Evolutionary conservation across 2,888 invertebrate genomes (phyloP).

Genomic region (Drosophila tripunctata): DNA sequence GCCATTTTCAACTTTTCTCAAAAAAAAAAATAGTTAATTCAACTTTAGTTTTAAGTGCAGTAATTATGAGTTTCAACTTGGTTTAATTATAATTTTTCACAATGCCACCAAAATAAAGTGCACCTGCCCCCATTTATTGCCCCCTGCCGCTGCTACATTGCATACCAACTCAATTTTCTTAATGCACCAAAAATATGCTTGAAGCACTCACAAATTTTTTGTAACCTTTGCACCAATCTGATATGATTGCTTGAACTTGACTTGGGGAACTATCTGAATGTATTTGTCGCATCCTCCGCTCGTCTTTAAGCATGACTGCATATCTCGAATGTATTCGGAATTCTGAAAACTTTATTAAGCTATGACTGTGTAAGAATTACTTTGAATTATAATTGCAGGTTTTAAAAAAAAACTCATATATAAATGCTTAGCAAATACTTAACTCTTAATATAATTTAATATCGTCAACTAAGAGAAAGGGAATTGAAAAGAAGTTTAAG

Average conservation of each 20-base stretch:
- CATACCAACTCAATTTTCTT: constrained; percentile 15
- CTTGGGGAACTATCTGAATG: constrained; percentile 21
- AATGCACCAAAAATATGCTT: constrained; percentile 39
- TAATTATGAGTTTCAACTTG: constrained; percentile 58
- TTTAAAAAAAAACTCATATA: too few relatives aligned
- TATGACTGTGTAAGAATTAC: too few relatives aligned
- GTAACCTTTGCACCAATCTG: constrained; percentile 24
- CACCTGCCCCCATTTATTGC: constrained; percentile 11
- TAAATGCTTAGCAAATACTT: too few relatives aligned
- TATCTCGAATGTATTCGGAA: constrained; percentile 17
- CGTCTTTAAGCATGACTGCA: constrained; percentile 36
- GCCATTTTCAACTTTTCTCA: constrained; percentile 20
- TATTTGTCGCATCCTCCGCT: constrained; percentile 27
- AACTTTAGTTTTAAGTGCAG: constrained; percentile 58
- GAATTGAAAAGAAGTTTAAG: too few relatives aligned
- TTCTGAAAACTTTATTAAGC: neutral
- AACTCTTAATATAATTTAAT: neutral
- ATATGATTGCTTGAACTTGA: constrained; percentile 18
- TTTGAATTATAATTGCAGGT: too few relatives aligned
- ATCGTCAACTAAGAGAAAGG: neutral
- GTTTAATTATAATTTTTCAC: constrained; percentile 55
- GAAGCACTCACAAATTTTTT: constrained; percentile 36
- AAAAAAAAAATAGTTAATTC: constrained; percentile 30
- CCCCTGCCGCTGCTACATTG: constrained; percentile 1
- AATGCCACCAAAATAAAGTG: constrained; percentile 28